Percentiles rank a stretch among this genome's conserved stretches.
Evolutionary conservation across 2,888 invertebrate genomes (phyloP).

Genomic region (Phyllotreta striolata): DNA sequence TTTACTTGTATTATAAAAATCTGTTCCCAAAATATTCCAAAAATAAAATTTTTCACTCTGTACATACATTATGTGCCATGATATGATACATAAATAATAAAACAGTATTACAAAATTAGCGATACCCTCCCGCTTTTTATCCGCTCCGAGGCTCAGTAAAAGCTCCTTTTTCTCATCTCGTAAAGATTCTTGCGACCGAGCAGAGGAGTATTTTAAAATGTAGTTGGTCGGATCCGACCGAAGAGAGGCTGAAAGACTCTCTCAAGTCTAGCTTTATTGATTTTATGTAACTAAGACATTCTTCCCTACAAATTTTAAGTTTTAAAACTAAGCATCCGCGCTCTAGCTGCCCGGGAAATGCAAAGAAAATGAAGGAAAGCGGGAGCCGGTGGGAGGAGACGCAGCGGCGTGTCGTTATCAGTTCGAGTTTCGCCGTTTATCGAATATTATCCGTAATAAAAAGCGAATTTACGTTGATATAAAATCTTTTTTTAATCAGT

Average conservation of each 20-base stretch:
- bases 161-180: slow-evolving; percentile 35
- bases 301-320: slow-evolving; percentile 62
- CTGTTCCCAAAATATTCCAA: too few relatives aligned
- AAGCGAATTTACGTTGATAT: too few relatives aligned
- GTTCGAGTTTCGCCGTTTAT: background rate
- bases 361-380: slow-evolving; percentile 54
- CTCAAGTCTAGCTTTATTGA: slow-evolving; percentile 61
- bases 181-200: slow-evolving; percentile 52
- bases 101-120: too few relatives aligned
- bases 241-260: slow-evolving; percentile 48
- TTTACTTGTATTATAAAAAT: too few relatives aligned
- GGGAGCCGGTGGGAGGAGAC: slow-evolving; percentile 37
- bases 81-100: too few relatives aligned
- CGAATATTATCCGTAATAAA: background rate
- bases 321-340: slow-evolving; percentile 61
- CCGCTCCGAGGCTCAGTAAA: too few relatives aligned
- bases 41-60: too few relatives aligned
- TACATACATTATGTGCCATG: too few relatives aligned
- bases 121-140: too few relatives aligned
- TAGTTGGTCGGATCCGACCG: slow-evolving; percentile 52
- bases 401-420: slow-evolving; percentile 1
- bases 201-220: slow-evolving; percentile 57
- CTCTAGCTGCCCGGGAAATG: slow-evolving; percentile 54
- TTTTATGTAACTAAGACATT: slow-evolving; percentile 63
- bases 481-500: too few relatives aligned